Percentiles rank a stretch among this genome's conserved stretches.
Conservation (phyloP, 2,113 vertebrate species). For the Tetrax tetrax region DNA sequence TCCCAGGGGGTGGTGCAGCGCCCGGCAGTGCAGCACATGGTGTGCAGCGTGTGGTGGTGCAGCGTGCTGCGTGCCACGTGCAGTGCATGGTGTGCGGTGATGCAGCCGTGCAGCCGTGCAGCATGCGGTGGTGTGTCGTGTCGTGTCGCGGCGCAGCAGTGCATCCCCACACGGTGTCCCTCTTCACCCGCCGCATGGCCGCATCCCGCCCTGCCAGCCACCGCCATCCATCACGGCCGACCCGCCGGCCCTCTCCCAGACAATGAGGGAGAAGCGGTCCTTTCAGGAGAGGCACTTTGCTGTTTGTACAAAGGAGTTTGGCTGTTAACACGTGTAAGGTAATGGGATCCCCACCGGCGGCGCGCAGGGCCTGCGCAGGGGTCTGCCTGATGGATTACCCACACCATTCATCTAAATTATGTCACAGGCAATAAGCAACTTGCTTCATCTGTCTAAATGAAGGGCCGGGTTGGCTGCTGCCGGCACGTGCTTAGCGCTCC, state of each 20-base stretch:
- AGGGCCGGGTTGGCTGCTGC: constrained; percentile 76
- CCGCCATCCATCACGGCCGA: constrained; percentile 79
- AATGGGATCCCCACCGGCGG: constrained; percentile 81
- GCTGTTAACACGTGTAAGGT: constrained; percentile 85
- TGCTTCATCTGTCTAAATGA: constrained; percentile 77
- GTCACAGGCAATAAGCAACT: constrained; percentile 81
- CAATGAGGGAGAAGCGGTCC: constrained; percentile 61
- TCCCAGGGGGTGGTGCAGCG: no score
- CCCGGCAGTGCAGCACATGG: background rate
- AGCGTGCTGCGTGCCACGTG: no score
- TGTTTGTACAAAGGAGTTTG: constrained; percentile 79
- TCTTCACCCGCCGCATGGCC: constrained; percentile 73
- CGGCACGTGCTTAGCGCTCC: constrained; percentile 75
- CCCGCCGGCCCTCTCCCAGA: constrained; percentile 70
- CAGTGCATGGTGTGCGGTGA: background rate
- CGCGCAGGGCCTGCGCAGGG: constrained; percentile 37
- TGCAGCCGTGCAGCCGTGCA: background rate
- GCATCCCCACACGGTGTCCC: constrained; percentile 83
- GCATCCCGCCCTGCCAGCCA: constrained; percentile 50
- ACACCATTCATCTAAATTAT: constrained; percentile 89
- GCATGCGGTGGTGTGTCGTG: no score
- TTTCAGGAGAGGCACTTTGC: constrained; percentile 77
- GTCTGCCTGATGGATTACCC: constrained; percentile 81
- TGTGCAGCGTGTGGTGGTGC: background rate
- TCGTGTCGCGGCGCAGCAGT: background rate